Base-by-base conservation (phyloP, 2,888 invertebrate genomes). In the Pammene fasciana region DNA sequence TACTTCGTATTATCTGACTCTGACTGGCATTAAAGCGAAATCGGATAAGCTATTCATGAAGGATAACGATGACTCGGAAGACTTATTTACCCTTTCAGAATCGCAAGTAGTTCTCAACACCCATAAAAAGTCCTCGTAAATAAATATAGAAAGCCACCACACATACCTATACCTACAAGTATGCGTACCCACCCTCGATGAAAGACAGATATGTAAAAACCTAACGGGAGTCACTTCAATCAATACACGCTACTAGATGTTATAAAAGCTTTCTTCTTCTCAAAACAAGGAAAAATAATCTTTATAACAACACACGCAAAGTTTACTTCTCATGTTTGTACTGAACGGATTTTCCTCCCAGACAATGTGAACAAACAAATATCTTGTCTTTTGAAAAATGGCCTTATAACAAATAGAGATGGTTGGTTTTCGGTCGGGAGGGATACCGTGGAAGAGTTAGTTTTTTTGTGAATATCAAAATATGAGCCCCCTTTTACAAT, bases 401-500 rank as follows among this genome's bases (percentile, higher is more conserved):
- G 72, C 81, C 86, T 82, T 89, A 86, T 79, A 75, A 73, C 81
- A 73, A 81, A 72, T 85, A 73, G 71, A 68, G 78, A 86, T 74
- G 82, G 78, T 75, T 74, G 67, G 82, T 75, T 85, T 79, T 83
- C 65, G 78, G 71, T 71, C 68, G 73, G 74, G 55, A 85, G 86
- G 88, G 88, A 80, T 70, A 68, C 80, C 75, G 81, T 75, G 85
- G 88, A 90, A 91, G 90, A 90, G 91, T 91, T 90, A 86, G 85
- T 88, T 89, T 89, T 86, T 88, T 91, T 89, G 87, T 90, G 91
- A 91, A 91, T 91, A 90, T 90, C 86, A 92, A 92, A 92, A 92
- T 90, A 90, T 88, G 91, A 90, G 90, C 90, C 92, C 92, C 90
- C 88, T 89, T 91, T 90, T 90, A 91, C 89, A 89, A 89, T 89